Evolutionary conservation across 2,797 vertebrate species (phyloP).

Genomic region (Typhlichthys subterraneus): DNA sequence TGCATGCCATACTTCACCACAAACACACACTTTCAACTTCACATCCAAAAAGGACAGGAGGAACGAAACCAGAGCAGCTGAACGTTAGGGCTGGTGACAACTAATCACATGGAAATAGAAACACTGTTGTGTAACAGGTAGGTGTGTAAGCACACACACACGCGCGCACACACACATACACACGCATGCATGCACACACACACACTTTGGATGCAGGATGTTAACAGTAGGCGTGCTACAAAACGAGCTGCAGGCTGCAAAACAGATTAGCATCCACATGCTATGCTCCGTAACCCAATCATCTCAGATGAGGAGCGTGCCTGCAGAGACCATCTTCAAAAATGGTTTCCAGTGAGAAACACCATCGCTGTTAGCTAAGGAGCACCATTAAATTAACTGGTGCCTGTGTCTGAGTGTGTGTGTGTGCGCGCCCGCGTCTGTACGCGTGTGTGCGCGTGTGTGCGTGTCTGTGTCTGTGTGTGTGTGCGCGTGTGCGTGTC

Average conservation of each 20-base stretch:
- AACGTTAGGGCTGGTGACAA: background rate
- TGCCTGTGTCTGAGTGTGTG: too few species aligned
- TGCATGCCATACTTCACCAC: too few species aligned
- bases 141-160: background rate
- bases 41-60: background rate
- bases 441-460: too few species aligned
- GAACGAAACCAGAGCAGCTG: background rate
- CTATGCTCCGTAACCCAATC: slow-evolving; percentile 14
- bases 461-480: too few species aligned
- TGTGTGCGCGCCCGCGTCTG: background rate
- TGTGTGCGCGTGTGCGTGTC: too few species aligned
- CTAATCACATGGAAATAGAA: background rate
- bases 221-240: background rate
- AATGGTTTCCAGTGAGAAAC: slow-evolving; percentile 13
- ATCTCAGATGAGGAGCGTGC: slow-evolving; percentile 1
- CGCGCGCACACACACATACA: background rate
- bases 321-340: background rate
- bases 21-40: background rate
- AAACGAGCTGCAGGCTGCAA: background rate
- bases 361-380: slow-evolving; percentile 5
- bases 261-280: slow-evolving; percentile 15
- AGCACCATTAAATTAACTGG: slow-evolving; percentile 17
- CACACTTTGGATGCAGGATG: background rate
- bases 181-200: background rate
- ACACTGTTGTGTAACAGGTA: slow-evolving; percentile 4